Base-by-base conservation (phyloP, 2,888 invertebrate species). In the Subacronicta megacephala region DNA sequence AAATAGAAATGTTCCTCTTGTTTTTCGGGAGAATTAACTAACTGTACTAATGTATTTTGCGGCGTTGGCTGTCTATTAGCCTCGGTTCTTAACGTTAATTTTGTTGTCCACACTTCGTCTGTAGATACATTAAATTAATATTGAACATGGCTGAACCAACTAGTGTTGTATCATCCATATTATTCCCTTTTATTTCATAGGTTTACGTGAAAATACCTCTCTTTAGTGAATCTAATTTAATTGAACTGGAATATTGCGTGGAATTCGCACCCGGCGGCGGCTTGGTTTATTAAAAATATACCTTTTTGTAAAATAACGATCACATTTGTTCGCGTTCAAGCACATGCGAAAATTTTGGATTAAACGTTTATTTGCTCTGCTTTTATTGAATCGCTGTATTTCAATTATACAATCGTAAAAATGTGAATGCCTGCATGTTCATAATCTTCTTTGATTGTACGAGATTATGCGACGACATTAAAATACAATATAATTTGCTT, bases 251-350 rank as follows among this genome's bases (percentile, higher is more conserved):
- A 77, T 75, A 82, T 77, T 77, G 62, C 63, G 62, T 65, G 56
- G 23, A 71, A 56, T 72, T 74, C 64, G 57, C 56, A 56, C 70
- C 62, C 59, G 12, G 62, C 59, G 12, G 62, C 58, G 72, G 74
- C 54, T 72, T 60, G 64, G 72, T 74, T 75, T 78, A 80, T 81
- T 80, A 79, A 83, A 81, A 83, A 82, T 77, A 68, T 79, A 83
- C 74, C 72, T 72, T 81, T 78, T 72, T 74, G 71, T 75, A 64
- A 81, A 81, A 82, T 78, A 85, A 82, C 83, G 80, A 80, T 72
- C 71, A 62, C 78, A 75, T 62, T 74, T 73, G 74, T 73, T 76
- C 62, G 69, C 63, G 65, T 64, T 77, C 67, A 72, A 72, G 75
- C 73, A 70, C 78, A 78, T 65, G 70, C 70, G 64, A 65, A 80